A percentile compares a stretch with the other conserved stretches of the same genome.
phyloP scores from a whole-genome alignment of 92 coral and sea anemone species.

The Porites cylindrica region DNA sequence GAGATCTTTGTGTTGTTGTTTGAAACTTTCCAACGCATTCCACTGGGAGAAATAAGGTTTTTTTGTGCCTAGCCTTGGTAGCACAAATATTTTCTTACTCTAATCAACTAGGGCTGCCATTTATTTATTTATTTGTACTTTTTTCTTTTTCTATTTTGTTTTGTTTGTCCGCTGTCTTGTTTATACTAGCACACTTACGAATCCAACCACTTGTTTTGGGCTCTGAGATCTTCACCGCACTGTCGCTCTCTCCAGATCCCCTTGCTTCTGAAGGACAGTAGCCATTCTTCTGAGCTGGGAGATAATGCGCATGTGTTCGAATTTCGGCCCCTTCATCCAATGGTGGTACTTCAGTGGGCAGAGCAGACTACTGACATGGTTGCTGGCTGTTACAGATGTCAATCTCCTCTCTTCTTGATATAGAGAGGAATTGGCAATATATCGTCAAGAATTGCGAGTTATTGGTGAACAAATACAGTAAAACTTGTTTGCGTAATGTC shows the following conservation, averaged over 20 bases:
- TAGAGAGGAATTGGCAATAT: neutral
- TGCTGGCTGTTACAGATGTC: neutral
- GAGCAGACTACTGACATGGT: neutral
- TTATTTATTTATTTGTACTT: neutral
- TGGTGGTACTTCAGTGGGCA: neutral
- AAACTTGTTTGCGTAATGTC: no score
- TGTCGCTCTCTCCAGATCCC: neutral
- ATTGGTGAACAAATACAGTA: no score
- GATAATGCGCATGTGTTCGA: neutral
- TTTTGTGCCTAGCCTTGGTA: no score
- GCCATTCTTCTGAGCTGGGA: neutral
- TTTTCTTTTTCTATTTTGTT: neutral
- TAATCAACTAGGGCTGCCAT: no score
- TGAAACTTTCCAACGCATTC: no score
- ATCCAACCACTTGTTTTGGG: neutral
- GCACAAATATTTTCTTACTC: no score
- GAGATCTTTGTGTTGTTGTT: no score
- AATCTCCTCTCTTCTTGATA: neutral
- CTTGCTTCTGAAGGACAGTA: slow-evolving; percentile 8
- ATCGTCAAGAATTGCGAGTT: no score
- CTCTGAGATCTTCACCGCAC: neutral
- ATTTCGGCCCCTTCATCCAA: neutral
- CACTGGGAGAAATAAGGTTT: neutral
- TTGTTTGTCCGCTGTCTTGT: neutral
- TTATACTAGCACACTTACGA: neutral